A percentile compares a stretch with the other conserved stretches of the same genome.
Evolutionary conservation across 2,797 vertebrate genomes (phyloP).

Genomic region (Podargus strigoides): DNA sequence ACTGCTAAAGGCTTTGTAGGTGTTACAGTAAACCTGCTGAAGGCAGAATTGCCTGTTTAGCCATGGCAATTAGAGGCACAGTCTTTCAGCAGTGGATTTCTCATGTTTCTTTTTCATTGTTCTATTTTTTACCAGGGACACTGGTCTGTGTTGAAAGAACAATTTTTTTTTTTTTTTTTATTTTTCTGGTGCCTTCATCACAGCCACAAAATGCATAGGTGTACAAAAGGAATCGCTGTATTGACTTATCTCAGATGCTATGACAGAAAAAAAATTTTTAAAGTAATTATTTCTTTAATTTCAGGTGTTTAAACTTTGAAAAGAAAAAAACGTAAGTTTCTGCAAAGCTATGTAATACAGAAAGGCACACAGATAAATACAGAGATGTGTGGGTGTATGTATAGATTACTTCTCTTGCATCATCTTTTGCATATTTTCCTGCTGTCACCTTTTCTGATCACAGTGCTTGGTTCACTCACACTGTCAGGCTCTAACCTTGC

Average conservation of each 20-base stretch:
- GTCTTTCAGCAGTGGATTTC: not conserved
- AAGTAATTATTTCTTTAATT: not conserved
- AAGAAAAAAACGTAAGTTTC: not conserved
- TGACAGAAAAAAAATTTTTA: too few relatives aligned
- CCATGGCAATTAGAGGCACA: not conserved
- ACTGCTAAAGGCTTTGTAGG: not conserved
- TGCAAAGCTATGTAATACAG: not conserved
- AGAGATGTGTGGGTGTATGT: not conserved
- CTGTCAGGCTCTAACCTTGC: too few relatives aligned
- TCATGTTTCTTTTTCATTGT: not conserved
- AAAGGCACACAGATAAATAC: not conserved
- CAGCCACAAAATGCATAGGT: not conserved
- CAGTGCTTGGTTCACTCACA: not conserved
- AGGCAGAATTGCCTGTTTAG: not conserved
- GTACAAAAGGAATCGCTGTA: not conserved
- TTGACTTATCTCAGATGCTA: not conserved
- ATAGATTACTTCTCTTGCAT: not conserved
- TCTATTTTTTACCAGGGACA: not conserved
- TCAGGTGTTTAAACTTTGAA: not conserved
- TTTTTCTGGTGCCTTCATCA: not conserved
- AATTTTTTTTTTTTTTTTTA: not conserved
- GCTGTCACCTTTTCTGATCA: not conserved
- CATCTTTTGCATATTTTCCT: not conserved
- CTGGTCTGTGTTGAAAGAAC: not conserved
- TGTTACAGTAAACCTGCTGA: not conserved